These are phyloP conservation scores for Plectrocnemia conspersa DNA, from an alignment of 1,140 invertebrate species.

Conservation along the genomic window DNA sequence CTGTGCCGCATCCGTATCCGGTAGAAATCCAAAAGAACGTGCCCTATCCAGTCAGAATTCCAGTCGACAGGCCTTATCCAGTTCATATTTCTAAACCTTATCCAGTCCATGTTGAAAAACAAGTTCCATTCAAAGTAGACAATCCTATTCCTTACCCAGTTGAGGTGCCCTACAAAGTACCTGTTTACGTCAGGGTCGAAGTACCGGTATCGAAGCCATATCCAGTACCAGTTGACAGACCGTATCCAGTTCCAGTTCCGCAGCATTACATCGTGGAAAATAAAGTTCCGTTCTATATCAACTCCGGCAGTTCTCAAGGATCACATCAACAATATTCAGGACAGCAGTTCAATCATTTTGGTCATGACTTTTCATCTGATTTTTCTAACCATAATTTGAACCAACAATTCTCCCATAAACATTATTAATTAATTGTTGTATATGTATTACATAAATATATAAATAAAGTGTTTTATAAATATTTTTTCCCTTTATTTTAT, in stretches of 20 bases:
- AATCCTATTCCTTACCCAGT: slow-evolving; percentile 34
- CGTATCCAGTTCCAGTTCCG: slow-evolving; percentile 42
- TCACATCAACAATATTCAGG: not conserved
- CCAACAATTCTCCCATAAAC: too few species aligned
- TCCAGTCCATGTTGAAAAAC: slow-evolving; percentile 38
- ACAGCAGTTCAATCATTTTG: not conserved
- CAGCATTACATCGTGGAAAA: slow-evolving; percentile 34
- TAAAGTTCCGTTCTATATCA: slow-evolving; percentile 35
- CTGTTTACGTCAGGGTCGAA: slow-evolving; percentile 41
- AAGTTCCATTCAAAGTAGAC: slow-evolving; percentile 35
- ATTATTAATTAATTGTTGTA: too few species aligned
- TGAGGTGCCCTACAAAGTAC: slow-evolving; percentile 38
- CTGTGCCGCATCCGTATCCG: slow-evolving; percentile 33
- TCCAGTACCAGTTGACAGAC: slow-evolving; percentile 41
- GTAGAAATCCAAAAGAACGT: not conserved
- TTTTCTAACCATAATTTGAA: too few species aligned
- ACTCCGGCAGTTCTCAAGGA: slow-evolving; percentile 12
- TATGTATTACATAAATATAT: too few species aligned
- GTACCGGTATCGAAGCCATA: slow-evolving; percentile 40
- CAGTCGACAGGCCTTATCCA: slow-evolving; percentile 22
- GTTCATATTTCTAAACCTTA: slow-evolving; percentile 34
- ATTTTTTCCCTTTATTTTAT: too few species aligned
- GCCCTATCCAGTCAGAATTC: slow-evolving; percentile 19
- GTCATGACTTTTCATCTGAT: too few species aligned
- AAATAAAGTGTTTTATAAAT: too few species aligned